Evolutionary conservation across 2,113 vertebrate genomes (phyloP), one percentile per base, ranked within the genome.

Genomic region (Thomomys bottae): DNA sequence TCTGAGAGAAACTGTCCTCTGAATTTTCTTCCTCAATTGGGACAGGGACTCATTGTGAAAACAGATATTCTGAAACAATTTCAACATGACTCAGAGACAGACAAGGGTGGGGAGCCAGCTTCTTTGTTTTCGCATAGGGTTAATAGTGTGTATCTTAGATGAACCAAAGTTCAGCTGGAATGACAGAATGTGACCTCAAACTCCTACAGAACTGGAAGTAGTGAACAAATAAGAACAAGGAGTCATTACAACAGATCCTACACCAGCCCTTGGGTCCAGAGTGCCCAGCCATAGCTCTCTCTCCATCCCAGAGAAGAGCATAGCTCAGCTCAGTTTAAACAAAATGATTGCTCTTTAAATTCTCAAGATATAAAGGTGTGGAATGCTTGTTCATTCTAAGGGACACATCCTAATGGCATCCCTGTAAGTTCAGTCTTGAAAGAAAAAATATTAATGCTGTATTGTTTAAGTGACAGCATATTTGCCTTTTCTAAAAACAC

Each of bases 31-130:
- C 26, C 5, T 32, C 40, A 34, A 11, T 76, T 15, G 28, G 34
- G 12, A 76, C 4, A 5, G 34, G 77, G 57, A 57, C 28, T 66
- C 82, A 24, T 6, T 64, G 49, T 73, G 54, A 40, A 86, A 90
- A 59, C 49, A 93, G 68, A 82, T 7, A 71, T 45, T 64, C 38
- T 30, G 42, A 87, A 86, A 71, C 81, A 8, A 54, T 64, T 49
- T 30, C 81, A 79, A 6, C 40, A 26, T 80, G 78, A 91, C 63
- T 89, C 91, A 93, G 77, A 84, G 78, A 23, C 14, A 10, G n/a
- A 38, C 57, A 26, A 49, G 85, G 90, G 73, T 0, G 0, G 28
- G n/a, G n/a, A 63, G 42, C 14, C 49, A 30, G 34, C 3, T 49
- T 24, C 30, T 67, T 40, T 63, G 57, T 49, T 70, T 66, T 75